phyloP scores from a whole-genome alignment of 2,113 vertebrate genomes.

The Indri indri region DNA sequence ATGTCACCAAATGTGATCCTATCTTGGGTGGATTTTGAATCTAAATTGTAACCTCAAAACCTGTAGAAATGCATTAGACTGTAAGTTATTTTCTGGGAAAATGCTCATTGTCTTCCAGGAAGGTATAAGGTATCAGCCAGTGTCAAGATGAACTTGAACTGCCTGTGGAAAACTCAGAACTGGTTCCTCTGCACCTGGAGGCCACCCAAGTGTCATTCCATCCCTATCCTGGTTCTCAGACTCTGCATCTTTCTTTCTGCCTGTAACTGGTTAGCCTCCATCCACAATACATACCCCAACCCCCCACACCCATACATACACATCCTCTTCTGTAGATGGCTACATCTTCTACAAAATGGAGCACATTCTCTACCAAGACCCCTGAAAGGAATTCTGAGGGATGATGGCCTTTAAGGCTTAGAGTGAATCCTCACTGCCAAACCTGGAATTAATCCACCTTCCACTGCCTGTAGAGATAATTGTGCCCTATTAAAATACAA shows the following conservation, averaged over 20 bases:
- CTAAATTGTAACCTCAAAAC: slow-evolving; percentile 2
- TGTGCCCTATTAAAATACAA: slow-evolving; percentile 16
- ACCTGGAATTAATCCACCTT: background rate
- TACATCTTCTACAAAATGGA: background rate
- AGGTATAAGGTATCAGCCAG: background rate
- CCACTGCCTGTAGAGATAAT: background rate
- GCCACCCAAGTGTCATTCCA: background rate
- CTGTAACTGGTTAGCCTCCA: background rate
- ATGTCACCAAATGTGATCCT: background rate
- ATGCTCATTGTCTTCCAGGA: background rate
- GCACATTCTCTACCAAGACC: background rate
- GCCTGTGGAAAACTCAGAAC: background rate
- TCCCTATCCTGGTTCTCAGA: background rate
- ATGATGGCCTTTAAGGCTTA: background rate
- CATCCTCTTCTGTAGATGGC: background rate
- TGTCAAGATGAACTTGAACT: background rate
- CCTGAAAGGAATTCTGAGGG: background rate
- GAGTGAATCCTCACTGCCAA: background rate
- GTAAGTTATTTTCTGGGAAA: background rate
- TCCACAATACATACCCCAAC: background rate
- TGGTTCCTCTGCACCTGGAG: background rate
- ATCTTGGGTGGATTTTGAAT: slow-evolving; percentile 23
- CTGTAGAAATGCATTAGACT: background rate
- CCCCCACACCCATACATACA: background rate
- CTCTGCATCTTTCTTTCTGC: slow-evolving; percentile 9